A percentile compares a stretch with the other conserved stretches of the same genome.
These are phyloP conservation scores for Steatornis caripensis DNA, from an alignment of 2,113 vertebrate genomes.

Conservation along the genomic window DNA sequence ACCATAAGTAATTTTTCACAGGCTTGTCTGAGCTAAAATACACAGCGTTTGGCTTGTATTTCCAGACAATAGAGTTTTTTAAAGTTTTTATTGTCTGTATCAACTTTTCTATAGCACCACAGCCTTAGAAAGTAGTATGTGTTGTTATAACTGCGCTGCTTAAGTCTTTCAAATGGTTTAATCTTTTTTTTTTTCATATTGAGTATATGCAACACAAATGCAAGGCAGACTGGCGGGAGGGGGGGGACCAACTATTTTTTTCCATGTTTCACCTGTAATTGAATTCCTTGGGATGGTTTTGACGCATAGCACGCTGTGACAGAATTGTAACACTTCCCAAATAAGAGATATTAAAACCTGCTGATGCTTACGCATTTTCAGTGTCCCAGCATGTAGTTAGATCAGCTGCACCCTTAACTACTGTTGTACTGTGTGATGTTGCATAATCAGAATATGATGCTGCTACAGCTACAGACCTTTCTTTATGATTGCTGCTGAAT, in stretches of 20 bases:
- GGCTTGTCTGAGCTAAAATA: not conserved
- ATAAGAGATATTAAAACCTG: not conserved
- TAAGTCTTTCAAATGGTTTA: not conserved
- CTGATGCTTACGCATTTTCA: not conserved
- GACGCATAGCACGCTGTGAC: not conserved
- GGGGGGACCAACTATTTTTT: not conserved
- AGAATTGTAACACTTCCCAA: not conserved
- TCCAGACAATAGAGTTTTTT: not conserved
- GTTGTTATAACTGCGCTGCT: not conserved
- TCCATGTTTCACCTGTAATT: not conserved
- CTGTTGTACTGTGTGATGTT: not conserved
- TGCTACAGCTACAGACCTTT: not conserved
- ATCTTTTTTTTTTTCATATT: not conserved
- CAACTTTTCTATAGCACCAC: not conserved
- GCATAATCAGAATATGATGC: constrained; percentile 15
- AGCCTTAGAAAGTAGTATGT: not conserved
- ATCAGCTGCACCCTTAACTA: constrained; percentile 27
- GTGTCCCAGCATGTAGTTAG: not conserved
- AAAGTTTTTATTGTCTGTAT: not conserved
- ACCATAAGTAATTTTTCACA: not conserved
- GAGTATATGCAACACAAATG: not conserved
- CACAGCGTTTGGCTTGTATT: not conserved
- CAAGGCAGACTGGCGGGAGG: no score
- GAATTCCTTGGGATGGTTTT: not conserved
- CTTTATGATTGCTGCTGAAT: constrained; percentile 1